These are phyloP conservation scores for Patella caerulea DNA, from an alignment of 2,888 invertebrate genomes.

Conservation along the genomic window DNA sequence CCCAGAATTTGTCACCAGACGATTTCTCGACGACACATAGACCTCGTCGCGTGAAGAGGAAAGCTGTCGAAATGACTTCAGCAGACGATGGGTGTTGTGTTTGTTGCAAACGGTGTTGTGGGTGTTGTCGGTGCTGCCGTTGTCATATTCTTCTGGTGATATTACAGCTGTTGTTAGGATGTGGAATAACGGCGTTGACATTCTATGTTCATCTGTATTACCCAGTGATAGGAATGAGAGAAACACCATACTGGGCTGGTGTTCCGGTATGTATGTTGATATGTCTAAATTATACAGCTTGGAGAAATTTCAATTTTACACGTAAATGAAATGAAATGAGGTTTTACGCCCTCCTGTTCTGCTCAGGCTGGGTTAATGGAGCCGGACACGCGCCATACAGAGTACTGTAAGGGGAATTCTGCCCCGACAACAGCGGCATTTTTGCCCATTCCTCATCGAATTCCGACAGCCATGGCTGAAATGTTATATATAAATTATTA, in stretches of 20 bases:
- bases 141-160: constrained; percentile 51
- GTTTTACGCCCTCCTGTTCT: not conserved
- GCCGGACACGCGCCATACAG: too few relatives aligned
- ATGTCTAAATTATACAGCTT: not conserved
- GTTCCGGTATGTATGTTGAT: constrained; percentile 47
- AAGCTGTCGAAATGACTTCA: constrained; percentile 13
- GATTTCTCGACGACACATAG: constrained; percentile 36
- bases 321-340: not conserved
- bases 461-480: too few relatives aligned
- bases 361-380: too few relatives aligned
- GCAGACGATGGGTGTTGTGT: constrained; percentile 11
- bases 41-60: constrained; percentile 18
- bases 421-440: too few relatives aligned
- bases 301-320: not conserved
- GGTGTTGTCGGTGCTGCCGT: constrained; percentile 29
- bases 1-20: constrained; percentile 43
- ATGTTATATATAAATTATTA: too few relatives aligned
- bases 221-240: constrained; percentile 43
- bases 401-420: too few relatives aligned
- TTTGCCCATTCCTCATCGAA: too few relatives aligned
- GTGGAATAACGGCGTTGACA: constrained; percentile 46
- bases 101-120: constrained; percentile 18
- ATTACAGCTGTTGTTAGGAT: constrained; percentile 51
- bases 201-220: constrained; percentile 50
- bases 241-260: constrained; percentile 56